Evolutionary conservation across 2,888 invertebrate species (phyloP).

Genomic region (Ormyrus labotus): DNA sequence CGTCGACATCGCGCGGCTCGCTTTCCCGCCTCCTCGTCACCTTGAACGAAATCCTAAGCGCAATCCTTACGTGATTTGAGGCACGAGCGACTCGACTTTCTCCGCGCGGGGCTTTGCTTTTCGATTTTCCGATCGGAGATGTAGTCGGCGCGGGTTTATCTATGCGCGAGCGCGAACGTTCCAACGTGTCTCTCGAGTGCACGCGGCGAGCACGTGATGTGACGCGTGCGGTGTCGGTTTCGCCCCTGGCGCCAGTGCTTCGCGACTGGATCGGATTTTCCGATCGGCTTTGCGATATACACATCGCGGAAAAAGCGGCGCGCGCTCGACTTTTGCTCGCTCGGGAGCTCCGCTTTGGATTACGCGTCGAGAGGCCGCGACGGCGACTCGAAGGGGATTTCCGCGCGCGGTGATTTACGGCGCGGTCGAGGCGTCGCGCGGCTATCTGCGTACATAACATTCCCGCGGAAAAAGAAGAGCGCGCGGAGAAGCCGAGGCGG

Average conservation of each 20-base stretch:
- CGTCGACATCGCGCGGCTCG: not conserved
- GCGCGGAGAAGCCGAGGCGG: not conserved
- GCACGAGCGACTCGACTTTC: no score
- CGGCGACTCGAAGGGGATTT: constrained; percentile 9
- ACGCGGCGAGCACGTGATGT: constrained; percentile 24
- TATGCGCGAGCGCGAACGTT: not conserved
- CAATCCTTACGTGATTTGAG: not conserved
- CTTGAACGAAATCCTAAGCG: constrained; percentile 29
- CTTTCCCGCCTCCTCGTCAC: constrained; percentile 19
- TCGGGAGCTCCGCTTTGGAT: no score
- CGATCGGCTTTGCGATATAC: no score
- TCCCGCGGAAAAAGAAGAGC: not conserved
- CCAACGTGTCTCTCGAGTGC: not conserved
- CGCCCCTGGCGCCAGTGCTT: constrained; percentile 15
- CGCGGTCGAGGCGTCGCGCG: constrained; percentile 31
- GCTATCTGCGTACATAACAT: not conserved
- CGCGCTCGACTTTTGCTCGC: no score
- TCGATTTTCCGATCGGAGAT: no score
- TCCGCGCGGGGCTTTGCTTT: no score
- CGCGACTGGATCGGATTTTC: constrained; percentile 12
- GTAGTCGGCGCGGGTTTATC: no score
- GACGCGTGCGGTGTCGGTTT: constrained; percentile 11
- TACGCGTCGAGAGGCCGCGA: no score
- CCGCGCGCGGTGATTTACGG: constrained; percentile 38
- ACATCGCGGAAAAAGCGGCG: no score